Evolutionary conservation across 1,140 invertebrate species (phyloP).

Genomic region (Apis florea): DNA sequence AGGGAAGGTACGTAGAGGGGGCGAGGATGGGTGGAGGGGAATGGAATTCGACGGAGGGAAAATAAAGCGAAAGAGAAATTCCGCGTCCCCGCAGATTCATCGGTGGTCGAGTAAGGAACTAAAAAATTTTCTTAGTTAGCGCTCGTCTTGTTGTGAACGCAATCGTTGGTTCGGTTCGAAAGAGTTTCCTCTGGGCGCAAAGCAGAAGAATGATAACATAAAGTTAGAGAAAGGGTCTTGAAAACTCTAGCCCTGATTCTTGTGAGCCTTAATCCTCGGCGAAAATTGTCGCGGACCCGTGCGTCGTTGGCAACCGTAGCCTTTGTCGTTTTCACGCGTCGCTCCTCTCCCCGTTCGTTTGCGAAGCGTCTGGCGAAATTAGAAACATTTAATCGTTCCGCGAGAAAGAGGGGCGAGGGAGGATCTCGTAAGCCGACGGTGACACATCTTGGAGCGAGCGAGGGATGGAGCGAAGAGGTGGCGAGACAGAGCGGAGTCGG

Average conservation of each 20-base stretch:
- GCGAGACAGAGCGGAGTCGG: background rate
- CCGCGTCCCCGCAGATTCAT: constrained; percentile 52
- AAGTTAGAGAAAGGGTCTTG: no score
- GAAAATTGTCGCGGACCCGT: no score
- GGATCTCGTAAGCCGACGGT: constrained; percentile 65
- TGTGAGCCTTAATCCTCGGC: no score
- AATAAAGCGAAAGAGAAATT: constrained; percentile 72
- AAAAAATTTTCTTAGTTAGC: no score
- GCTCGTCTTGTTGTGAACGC: no score
- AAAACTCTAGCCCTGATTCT: no score
- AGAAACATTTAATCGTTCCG: constrained; percentile 71
- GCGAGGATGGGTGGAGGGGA: constrained; percentile 9
- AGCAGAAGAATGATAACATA: no score
- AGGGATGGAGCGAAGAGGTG: constrained; percentile 54
- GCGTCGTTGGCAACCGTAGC: constrained; percentile 46
- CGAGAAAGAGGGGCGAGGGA: constrained; percentile 57
- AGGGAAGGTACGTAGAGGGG: background rate
- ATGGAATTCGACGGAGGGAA: constrained; percentile 68
- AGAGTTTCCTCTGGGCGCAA: no score
- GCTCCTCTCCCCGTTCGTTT: constrained; percentile 14
- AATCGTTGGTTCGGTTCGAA: no score
- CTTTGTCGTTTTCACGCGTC: constrained; percentile 20
- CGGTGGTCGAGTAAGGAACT: constrained; percentile 17
- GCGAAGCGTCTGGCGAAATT: constrained; percentile 60
- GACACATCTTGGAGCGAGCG: constrained; percentile 57